Base-by-base conservation (phyloP, 2,888 invertebrate species). In the Theretra japonica region DNA sequence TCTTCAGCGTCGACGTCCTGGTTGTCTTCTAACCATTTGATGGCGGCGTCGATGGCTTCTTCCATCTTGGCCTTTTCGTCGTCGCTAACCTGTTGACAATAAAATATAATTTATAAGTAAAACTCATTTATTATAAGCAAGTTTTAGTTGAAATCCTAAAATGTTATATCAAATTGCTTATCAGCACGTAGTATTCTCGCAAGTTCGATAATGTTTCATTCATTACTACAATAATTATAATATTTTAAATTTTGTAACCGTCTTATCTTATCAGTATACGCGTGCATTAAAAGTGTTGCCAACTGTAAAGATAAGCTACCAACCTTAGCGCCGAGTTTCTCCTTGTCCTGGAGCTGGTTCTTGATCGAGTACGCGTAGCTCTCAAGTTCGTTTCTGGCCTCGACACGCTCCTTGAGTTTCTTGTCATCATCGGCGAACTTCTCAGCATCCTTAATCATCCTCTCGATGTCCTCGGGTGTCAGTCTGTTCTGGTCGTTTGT, bases 391-490 rank as follows among this genome's bases (percentile, higher is more conserved):
- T 99, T 99, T 79, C 99, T 96, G 4, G 99, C 97, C 88, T 99
- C 99, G 4, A 99, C 99, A 70, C 97, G 96, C 92, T 99, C 98
- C 94, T 98, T 98, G 78, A 98, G 95, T 92, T 98, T 98, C 95
- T 99, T 99, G 93, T 99, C 99, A 80, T 99, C 99, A 85, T 99
- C 99, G 23, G 99, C 99, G 93, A 99, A 99, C 91, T 98, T 98
- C 94, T 99, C 99, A 0, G 99, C 99, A 88, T 99, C 99, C 92
- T 98, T 98, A 91, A 99, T 99, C 99, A 99, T 99, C 76, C 99
- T 96, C 88, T 99, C 99, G 80, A 99, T 99, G 85, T 99, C 99
- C 81, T 99, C 99, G 5, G 99, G 99, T 19, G 99, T 98, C 76
- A 99, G 93, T 77, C 99, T 96, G 93, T 99, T 99, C 91, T 99